Base-by-base conservation (phyloP, 2,113 vertebrate species). In the Forbesichthys papilliferus region DNA sequence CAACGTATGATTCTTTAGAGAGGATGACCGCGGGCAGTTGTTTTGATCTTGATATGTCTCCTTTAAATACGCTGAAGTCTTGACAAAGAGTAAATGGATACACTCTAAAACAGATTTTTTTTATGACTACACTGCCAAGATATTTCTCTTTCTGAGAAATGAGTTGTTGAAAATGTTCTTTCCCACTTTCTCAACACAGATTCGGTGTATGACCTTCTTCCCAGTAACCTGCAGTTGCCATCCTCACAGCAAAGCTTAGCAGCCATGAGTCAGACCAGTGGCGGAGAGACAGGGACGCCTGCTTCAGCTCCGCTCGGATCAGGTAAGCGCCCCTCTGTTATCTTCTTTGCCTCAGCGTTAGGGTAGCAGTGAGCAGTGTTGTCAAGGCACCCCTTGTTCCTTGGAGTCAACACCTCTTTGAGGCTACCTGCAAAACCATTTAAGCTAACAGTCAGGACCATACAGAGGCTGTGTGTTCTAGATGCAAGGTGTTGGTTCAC, bases 221-320 rank as follows among this genome's bases (percentile, higher is more conserved):
- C 94, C 80, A 95, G 94, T 93, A 95, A 96, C 94, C 92, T 97
- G 90, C 96, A 95, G 92, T 93, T 97, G 86, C 94, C 95, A 83
- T 92, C 93, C 87, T 92, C 92, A 88, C 94, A 95, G 83, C 94
- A 92, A 86, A 93, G 89, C 78, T 90, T 90, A 88, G 93, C 94
- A 90, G 92, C 92, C 90, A 99, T 99, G 96, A 98, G 96, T 93
- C 97, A 99, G 93, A 98, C 94, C 83, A 99, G 96, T 0, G 97
- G 95, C 68, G 97, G 96, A 73, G 96, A 98, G 94, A 95, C 95
- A 49, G 94, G 94, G 64, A 94, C 95, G 89, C 94, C 95, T 80
- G 93, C 95, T 88, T 92, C 95, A 78, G 93, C 93, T 86, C 92
- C 95, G 78, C 89, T 95, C 75, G 93, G 95, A 93, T 93, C 95